phyloP scores from a whole-genome alignment of 2,113 vertebrate species.

The Heterotis niloticus region DNA sequence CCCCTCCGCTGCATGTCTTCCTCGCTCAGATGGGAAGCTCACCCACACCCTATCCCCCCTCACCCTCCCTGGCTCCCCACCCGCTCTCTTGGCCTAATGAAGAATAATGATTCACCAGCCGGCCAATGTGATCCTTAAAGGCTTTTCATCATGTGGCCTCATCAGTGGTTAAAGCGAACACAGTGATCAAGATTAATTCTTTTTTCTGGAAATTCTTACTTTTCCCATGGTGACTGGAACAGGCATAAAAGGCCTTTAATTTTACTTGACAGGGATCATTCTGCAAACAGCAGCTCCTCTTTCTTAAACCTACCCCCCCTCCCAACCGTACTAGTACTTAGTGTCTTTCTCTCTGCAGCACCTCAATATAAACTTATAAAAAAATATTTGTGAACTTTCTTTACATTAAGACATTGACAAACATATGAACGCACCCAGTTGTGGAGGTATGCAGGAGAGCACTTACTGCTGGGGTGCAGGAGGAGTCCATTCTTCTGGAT shows the following conservation, averaged over 20 bases:
- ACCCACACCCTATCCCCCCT: background rate
- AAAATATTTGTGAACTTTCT: background rate
- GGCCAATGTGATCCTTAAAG: constrained; percentile 40
- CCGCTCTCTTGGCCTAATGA: constrained; percentile 32
- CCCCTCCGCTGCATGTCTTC: constrained; percentile 9
- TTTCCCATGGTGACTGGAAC: constrained; percentile 25
- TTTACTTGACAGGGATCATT: constrained; percentile 23
- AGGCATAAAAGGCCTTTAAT: constrained; percentile 23
- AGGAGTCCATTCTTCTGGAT: too few species aligned
- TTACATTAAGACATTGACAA: background rate
- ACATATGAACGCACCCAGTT: background rate
- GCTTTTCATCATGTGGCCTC: constrained; percentile 42
- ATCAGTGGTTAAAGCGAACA: constrained; percentile 30
- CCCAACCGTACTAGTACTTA: background rate
- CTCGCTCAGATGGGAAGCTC: background rate
- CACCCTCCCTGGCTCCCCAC: background rate
- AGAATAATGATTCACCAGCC: constrained; percentile 42
- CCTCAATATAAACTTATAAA: too few species aligned
- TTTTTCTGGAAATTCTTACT: constrained; percentile 24
- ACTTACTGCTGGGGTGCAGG: too few species aligned
- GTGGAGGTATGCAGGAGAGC: too few species aligned
- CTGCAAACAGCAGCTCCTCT: constrained; percentile 2
- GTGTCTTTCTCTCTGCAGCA: background rate
- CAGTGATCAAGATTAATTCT: constrained; percentile 38
- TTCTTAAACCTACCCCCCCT: background rate